Evolutionary conservation across 2,888 invertebrate species (phyloP), one percentile per base, ranked within the genome.

Genomic region (Drosophila suboccidentalis): DNA sequence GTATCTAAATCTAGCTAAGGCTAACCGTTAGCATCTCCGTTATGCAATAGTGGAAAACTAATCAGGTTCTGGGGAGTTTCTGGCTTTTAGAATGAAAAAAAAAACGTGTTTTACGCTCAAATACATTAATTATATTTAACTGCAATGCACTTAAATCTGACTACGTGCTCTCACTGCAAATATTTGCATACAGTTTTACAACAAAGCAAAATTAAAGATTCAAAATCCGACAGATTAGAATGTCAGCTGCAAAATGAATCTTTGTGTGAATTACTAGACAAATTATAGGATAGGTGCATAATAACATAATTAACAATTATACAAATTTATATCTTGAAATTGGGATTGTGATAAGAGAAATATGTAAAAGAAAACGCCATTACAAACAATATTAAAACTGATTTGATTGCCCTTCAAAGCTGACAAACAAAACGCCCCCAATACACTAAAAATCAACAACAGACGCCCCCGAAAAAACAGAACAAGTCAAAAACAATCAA

Each of bases 61-160:
- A 51, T 47, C 34, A 57, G 15, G 26, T 47, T 43, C 49, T 54
- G n/a, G 5, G 5, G 17, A 36, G 13, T 10, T 9, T 15, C 26
- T 36, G 43, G 15, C 36, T 36, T 10, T 6, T 6, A 26, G 26
- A 26, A n/a, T n/a, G n/a, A 2, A 1, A 9, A 17, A 10, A 38
- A 49, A 74, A 73, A 81, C 82, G 87, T 82, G 82, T 84, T 87
- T 83, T 55, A 69, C 62, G 84, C 68, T 63, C 22, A 26, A 43
- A 62, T 68, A 54, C 39, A 67, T 26, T 51, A 66, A 68, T 68
- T 71, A 62, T 34, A 57, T 19, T 76, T 54, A 54, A 54, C 43
- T 53, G 49, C 53, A 70, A 39, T 64, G 64, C 53, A 64, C 36
- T 84, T 84, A 54, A 63, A 53, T 15, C 57, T 32, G 10, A 32